Evolutionary conservation across 2,797 vertebrate genomes (phyloP).

Genomic region (Dromococcyx pavoninus): DNA sequence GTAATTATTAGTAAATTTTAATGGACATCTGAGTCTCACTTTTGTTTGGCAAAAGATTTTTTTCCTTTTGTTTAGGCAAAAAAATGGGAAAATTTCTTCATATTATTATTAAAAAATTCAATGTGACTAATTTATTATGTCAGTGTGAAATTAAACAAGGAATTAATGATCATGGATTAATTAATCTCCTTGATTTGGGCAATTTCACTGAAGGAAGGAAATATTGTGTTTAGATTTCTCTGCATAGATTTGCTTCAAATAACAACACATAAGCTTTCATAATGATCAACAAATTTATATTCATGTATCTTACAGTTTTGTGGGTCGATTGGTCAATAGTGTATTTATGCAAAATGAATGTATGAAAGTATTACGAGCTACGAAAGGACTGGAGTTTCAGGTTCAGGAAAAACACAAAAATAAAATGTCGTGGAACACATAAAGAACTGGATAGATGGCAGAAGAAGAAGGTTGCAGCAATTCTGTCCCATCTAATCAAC

Average conservation of each 20-base stretch:
- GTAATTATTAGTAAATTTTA: not conserved
- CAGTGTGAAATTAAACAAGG: not conserved
- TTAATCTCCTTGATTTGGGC: not conserved
- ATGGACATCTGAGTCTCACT: not conserved
- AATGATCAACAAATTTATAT: not conserved
- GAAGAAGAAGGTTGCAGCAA: not conserved
- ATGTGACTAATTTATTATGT: not conserved
- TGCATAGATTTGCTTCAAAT: not conserved
- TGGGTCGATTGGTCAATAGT: not conserved
- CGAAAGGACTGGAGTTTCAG: not conserved
- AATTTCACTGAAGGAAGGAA: not conserved
- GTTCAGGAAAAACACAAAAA: not conserved
- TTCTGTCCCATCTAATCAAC: not conserved
- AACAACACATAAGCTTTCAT: not conserved
- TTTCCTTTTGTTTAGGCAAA: not conserved
- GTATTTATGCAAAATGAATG: not conserved
- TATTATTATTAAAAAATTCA: not conserved
- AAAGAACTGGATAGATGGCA: not conserved
- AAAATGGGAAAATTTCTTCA: not conserved
- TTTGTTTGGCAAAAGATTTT: not conserved
- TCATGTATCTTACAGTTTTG: not conserved
- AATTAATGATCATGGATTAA: not conserved
- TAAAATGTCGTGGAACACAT: not conserved
- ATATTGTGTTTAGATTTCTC: not conserved
- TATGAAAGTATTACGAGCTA: not conserved